Evolutionary conservation across 2,888 invertebrate species (phyloP).

Genomic region (Steinernema carpocapsae): DNA sequence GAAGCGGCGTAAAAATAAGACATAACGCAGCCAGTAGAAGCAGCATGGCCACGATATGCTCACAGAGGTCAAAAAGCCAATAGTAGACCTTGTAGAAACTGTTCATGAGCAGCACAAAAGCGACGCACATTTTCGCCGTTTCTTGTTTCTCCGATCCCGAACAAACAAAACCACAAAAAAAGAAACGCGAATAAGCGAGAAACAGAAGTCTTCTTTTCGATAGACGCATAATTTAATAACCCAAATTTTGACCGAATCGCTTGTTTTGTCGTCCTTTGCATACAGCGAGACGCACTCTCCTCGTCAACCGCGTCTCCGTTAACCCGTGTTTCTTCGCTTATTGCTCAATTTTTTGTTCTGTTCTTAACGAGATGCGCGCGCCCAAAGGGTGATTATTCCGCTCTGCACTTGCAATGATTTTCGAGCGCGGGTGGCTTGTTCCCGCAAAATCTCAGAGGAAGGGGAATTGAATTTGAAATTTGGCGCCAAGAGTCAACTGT

Average conservation of each 20-base stretch:
- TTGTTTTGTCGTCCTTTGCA: slow-evolving; percentile 13
- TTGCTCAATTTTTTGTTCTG: too few species aligned
- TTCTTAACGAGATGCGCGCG: too few species aligned
- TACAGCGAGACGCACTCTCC: too few species aligned
- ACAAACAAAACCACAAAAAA: background rate
- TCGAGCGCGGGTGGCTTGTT: too few species aligned
- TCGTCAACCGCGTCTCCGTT: too few species aligned
- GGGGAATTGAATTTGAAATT: too few species aligned
- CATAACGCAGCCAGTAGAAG: slow-evolving; percentile 45
- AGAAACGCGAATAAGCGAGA: background rate
- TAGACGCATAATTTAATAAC: background rate
- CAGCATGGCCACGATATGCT: slow-evolving; percentile 55
- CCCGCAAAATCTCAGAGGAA: too few species aligned
- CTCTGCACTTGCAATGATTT: too few species aligned
- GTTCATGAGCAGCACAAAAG: slow-evolving; percentile 55
- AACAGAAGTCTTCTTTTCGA: background rate
- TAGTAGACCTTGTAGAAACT: slow-evolving; percentile 61
- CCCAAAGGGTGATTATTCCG: too few species aligned
- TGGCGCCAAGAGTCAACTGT: too few species aligned
- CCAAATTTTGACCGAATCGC: background rate
- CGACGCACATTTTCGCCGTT: slow-evolving; percentile 56
- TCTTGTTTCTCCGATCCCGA: too few species aligned
- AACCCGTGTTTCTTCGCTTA: too few species aligned
- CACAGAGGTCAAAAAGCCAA: slow-evolving; percentile 57
- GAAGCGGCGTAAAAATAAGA: slow-evolving; percentile 37